Evolutionary conservation across 2,888 invertebrate genomes (phyloP).

Genomic region (Drosophila borealis): DNA sequence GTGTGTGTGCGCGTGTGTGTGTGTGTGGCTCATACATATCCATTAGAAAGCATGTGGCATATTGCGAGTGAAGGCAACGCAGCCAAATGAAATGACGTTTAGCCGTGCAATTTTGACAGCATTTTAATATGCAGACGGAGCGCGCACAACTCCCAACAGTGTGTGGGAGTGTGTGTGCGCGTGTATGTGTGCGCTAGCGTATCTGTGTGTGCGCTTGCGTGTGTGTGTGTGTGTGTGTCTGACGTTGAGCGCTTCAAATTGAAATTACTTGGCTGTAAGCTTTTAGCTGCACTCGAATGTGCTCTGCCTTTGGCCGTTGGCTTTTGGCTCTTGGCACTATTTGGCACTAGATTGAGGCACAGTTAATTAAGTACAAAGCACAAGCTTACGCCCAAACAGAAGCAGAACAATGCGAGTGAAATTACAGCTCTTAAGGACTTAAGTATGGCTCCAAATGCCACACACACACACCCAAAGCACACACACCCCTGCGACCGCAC

Average conservation of each 20-base stretch:
- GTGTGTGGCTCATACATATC: slow-evolving; percentile 13
- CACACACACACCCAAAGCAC: background rate
- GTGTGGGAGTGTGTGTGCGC: background rate
- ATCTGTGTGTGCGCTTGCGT: background rate
- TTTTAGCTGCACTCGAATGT: slow-evolving; percentile 48
- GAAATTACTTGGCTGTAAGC: slow-evolving; percentile 61
- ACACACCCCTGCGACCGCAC: background rate
- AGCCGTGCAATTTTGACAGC: slow-evolving; percentile 74
- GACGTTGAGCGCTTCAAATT: slow-evolving; percentile 60
- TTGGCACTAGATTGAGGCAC: slow-evolving; percentile 32
- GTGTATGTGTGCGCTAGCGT: slow-evolving; percentile 17
- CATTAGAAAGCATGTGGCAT: slow-evolving; percentile 27
- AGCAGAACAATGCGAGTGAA: slow-evolving; percentile 17
- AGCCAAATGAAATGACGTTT: slow-evolving; percentile 73
- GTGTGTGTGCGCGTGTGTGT: slow-evolving; percentile 8
- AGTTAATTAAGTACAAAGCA: slow-evolving; percentile 55
- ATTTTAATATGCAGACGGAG: slow-evolving; percentile 70
- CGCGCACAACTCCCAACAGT: slow-evolving; percentile 16
- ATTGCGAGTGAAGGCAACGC: slow-evolving; percentile 28
- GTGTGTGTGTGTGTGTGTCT: slow-evolving; percentile 12
- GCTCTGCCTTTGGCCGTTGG: slow-evolving; percentile 30
- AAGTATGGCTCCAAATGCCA: slow-evolving; percentile 12
- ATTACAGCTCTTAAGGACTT: slow-evolving; percentile 37
- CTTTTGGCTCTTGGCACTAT: slow-evolving; percentile 10
- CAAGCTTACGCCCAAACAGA: slow-evolving; percentile 18